Percentiles rank a stretch among this genome's conserved stretches.
Evolutionary conservation across 2,888 invertebrate genomes (phyloP).

Genomic region (Odontothrips loti): DNA sequence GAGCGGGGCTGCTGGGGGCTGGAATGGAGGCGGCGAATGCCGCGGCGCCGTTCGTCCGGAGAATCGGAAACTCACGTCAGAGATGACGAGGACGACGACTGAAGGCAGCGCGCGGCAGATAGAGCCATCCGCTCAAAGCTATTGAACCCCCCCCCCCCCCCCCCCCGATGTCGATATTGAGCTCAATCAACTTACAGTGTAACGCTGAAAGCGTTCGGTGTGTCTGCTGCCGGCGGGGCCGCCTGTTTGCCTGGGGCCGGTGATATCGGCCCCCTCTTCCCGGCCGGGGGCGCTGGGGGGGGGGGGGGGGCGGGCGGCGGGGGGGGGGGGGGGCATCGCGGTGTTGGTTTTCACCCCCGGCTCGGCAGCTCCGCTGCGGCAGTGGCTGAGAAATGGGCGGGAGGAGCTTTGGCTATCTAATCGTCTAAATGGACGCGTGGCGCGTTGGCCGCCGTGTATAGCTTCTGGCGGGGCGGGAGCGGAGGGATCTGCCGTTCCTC

Average conservation of each 20-base stretch:
- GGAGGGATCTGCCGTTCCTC: too few relatives aligned
- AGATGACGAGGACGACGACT: not conserved
- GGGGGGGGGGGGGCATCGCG: too few relatives aligned
- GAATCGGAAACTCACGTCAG: not conserved
- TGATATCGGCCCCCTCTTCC: not conserved
- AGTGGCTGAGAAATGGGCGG: too few relatives aligned
- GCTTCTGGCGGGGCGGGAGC: too few relatives aligned
- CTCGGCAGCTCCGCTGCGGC: not conserved
- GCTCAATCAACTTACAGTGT: slow-evolving; percentile 5
- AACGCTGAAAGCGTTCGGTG: too few relatives aligned
- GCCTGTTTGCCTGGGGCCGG: not conserved
- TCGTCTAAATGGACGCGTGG: too few relatives aligned
- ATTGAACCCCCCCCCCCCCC: not conserved
- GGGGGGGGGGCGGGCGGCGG: not conserved
- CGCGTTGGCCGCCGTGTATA: too few relatives aligned
- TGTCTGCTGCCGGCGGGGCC: not conserved
- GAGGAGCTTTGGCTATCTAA: too few relatives aligned
- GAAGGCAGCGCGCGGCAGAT: not conserved
- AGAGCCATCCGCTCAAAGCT: not conserved
- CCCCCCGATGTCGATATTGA: not conserved
- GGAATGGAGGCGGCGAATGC: not conserved
- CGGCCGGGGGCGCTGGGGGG: not conserved
- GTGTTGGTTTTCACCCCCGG: too few relatives aligned
- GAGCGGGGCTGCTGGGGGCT: not conserved
- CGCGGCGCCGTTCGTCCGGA: not conserved